Evolutionary conservation across 2,797 vertebrate genomes (phyloP).

Genomic region (Cheirogaleus major): DNA sequence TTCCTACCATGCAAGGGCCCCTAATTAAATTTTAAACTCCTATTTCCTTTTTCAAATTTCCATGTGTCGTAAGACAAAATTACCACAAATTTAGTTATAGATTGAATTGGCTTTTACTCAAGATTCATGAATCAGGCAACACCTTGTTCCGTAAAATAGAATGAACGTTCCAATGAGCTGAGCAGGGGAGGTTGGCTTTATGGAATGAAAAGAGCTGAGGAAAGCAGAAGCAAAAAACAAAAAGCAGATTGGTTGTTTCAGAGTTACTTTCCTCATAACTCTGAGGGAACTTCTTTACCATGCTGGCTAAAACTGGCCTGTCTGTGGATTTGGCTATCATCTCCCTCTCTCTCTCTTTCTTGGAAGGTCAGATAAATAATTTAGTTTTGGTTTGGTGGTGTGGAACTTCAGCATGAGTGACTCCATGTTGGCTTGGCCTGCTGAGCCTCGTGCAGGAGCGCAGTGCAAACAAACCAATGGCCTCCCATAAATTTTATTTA

Average conservation of each 20-base stretch:
- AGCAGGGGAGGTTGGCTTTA: neutral
- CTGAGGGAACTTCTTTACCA: neutral
- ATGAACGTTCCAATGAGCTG: neutral
- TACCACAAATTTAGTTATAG: neutral
- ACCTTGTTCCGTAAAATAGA: neutral
- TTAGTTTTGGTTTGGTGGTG: neutral
- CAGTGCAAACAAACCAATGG: neutral
- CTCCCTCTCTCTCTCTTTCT: neutral
- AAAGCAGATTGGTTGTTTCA: neutral
- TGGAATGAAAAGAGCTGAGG: neutral
- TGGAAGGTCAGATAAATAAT: neutral
- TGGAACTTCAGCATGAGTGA: neutral
- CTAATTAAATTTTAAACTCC: conserved; percentile 73
- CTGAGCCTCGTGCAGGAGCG: neutral
- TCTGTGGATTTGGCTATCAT: neutral
- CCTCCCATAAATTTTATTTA: neutral
- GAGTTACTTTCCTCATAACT: neutral
- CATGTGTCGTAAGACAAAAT: neutral
- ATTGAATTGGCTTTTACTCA: neutral
- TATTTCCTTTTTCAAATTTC: conserved; percentile 63
- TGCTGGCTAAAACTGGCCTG: neutral
- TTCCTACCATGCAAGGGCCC: neutral
- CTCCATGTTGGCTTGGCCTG: neutral
- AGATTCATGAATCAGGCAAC: neutral
- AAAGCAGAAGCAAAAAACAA: neutral